Evolutionary conservation across 2,888 invertebrate species (phyloP).

Genomic region (Deilephila porcellus): DNA sequence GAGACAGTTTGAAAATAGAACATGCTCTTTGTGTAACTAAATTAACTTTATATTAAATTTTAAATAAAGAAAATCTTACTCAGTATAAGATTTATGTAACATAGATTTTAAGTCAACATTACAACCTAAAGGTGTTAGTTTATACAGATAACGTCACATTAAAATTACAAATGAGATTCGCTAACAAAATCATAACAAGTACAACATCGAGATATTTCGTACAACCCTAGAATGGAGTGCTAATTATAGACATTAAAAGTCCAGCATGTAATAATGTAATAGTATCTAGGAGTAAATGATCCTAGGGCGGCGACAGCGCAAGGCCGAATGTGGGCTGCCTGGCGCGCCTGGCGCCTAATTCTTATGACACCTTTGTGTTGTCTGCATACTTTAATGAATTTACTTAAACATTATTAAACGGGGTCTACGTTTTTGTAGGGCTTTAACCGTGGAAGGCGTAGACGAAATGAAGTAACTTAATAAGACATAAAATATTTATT

Average conservation of each 20-base stretch:
- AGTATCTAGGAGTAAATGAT: conserved; percentile 71
- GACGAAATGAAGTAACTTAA: no score
- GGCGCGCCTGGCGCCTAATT: conserved; percentile 53
- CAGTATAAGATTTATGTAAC: no score
- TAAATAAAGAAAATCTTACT: no score
- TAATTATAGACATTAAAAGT: conserved; percentile 54
- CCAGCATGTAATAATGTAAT: conserved; percentile 47
- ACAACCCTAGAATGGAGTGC: conserved; percentile 46
- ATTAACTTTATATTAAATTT: no score
- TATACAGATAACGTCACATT: conserved; percentile 7
- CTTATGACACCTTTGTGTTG: conserved; percentile 17
- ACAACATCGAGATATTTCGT: conserved; percentile 34
- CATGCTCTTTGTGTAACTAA: no score
- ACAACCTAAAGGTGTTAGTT: background rate
- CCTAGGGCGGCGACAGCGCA: conserved; percentile 66
- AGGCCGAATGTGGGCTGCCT: conserved; percentile 70
- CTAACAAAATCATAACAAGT: conserved; percentile 4
- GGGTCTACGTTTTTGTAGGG: no score
- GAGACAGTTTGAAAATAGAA: no score
- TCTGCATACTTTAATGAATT: background rate
- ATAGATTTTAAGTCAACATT: no score
- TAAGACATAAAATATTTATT: no score
- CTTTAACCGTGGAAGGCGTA: no score
- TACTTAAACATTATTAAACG: background rate
- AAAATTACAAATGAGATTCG: background rate